Conservation (phyloP, 35 echinoderm and acorn worm genomes). For the Lytechinus variegatus region DNA sequence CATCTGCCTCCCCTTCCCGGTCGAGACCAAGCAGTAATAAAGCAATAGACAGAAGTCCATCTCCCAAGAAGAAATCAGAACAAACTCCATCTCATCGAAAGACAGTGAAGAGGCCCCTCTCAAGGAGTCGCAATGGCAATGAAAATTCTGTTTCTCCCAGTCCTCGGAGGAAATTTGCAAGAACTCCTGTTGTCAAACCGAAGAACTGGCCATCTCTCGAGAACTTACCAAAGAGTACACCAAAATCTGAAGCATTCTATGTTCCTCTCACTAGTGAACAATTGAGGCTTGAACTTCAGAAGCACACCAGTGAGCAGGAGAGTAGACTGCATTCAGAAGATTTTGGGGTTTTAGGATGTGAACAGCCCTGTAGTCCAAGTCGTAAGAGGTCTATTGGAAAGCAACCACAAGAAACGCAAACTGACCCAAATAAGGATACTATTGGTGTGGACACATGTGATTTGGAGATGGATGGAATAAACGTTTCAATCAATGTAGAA, state of each 20-base stretch:
- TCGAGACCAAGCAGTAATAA: neutral
- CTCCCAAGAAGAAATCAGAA: conserved; percentile 29
- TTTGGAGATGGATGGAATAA: neutral
- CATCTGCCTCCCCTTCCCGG: neutral
- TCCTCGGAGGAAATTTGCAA: conserved; percentile 40
- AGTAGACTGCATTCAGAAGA: neutral
- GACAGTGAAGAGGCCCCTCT: conserved; percentile 35
- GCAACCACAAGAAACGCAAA: neutral
- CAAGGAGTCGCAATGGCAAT: neutral
- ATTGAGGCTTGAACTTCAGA: conserved; percentile 43
- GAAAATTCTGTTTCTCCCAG: neutral
- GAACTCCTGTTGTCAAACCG: conserved; percentile 44
- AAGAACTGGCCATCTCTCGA: conserved; percentile 65
- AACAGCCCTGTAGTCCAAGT: neutral
- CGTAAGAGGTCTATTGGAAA: neutral
- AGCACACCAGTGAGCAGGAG: neutral
- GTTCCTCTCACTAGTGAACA: conserved; percentile 28
- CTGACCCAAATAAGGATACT: neutral
- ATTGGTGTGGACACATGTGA: neutral
- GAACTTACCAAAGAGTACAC: conserved; percentile 48
- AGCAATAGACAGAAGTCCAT: conserved; percentile 7
- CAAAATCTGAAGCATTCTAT: conserved; percentile 59
- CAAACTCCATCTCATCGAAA: conserved; percentile 37
- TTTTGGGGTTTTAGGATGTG: neutral
- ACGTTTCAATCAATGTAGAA: neutral